Conservation (phyloP, 1,140 invertebrate genomes). For the Ceratina calcarata region DNA sequence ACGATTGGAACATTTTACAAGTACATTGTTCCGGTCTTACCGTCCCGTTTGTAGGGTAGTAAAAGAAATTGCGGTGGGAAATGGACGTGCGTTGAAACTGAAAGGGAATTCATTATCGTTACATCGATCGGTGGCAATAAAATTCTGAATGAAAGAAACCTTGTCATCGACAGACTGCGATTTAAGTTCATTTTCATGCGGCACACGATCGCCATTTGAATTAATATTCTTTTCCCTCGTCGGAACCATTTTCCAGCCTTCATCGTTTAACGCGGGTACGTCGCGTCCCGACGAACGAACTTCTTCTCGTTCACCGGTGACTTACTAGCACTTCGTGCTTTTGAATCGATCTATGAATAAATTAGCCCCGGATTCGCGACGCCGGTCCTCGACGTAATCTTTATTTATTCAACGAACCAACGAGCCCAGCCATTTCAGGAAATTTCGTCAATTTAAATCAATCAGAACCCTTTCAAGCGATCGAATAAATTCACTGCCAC, state of each 20-base stretch:
- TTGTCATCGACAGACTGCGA: background rate
- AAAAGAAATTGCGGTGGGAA: no score
- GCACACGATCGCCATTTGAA: slow-evolving; percentile 4
- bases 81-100: no score
- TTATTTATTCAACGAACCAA: slow-evolving; percentile 52
- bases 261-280: slow-evolving; percentile 2
- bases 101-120: background rate
- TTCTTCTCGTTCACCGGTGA: slow-evolving; percentile 19
- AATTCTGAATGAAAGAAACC: background rate
- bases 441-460: slow-evolving; percentile 58
- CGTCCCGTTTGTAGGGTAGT: no score
- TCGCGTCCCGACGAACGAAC: background rate
- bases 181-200: slow-evolving; percentile 1
- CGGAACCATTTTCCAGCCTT: background rate
- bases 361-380: slow-evolving; percentile 44
- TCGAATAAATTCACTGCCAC: background rate
- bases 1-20: background rate
- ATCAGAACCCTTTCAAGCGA: slow-evolving; percentile 24
- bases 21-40: background rate
- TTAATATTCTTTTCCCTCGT: slow-evolving; percentile 42
- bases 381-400: slow-evolving; percentile 39
- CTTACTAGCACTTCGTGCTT: slow-evolving; percentile 10
- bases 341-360: slow-evolving; percentile 66
- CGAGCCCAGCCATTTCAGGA: slow-evolving; percentile 1
- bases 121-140: background rate